Conservation (phyloP, 2,888 invertebrate genomes). For the Megastigmus dorsalis region DNA sequence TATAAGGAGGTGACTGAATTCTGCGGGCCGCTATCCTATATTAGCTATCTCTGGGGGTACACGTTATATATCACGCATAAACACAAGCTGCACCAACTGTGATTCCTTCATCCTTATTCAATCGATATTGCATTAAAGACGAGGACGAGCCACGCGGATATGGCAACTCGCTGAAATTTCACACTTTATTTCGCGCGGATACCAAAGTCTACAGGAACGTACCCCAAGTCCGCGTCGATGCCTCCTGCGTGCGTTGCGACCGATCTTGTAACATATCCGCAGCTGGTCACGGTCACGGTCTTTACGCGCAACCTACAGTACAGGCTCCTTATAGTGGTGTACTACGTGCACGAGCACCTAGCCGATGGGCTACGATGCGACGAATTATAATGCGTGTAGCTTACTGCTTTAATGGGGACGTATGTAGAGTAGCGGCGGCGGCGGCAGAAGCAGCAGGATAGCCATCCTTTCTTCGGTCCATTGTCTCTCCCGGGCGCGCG, state of each 20-base stretch:
- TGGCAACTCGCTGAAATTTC: too few relatives aligned
- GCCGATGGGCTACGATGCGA: slow-evolving; percentile 50
- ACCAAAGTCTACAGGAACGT: too few relatives aligned
- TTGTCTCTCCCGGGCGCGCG: slow-evolving; percentile 61
- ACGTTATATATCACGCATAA: slow-evolving; percentile 5
- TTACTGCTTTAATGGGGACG: slow-evolving; percentile 69
- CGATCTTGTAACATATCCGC: too few relatives aligned
- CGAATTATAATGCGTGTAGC: slow-evolving; percentile 68
- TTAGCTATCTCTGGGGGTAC: slow-evolving; percentile 39
- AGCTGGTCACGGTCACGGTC: too few relatives aligned
- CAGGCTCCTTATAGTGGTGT: background rate
- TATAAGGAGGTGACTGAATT: too few relatives aligned
- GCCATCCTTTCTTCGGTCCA: slow-evolving; percentile 54
- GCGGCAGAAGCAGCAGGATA: too few relatives aligned
- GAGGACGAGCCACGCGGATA: too few relatives aligned
- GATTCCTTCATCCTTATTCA: background rate
- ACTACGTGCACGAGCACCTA: background rate
- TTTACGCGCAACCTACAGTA: too few relatives aligned
- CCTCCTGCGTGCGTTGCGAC: too few relatives aligned
- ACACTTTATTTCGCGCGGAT: too few relatives aligned
- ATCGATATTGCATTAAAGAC: too few relatives aligned
- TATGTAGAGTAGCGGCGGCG: slow-evolving; percentile 67
- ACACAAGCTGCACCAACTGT: slow-evolving; percentile 15
- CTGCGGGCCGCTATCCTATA: slow-evolving; percentile 46
- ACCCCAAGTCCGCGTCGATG: too few relatives aligned